Evolutionary conservation across 2,888 invertebrate species (phyloP), one percentile per base, ranked within the genome.

Genomic region (Epistrophe grossulariae): DNA sequence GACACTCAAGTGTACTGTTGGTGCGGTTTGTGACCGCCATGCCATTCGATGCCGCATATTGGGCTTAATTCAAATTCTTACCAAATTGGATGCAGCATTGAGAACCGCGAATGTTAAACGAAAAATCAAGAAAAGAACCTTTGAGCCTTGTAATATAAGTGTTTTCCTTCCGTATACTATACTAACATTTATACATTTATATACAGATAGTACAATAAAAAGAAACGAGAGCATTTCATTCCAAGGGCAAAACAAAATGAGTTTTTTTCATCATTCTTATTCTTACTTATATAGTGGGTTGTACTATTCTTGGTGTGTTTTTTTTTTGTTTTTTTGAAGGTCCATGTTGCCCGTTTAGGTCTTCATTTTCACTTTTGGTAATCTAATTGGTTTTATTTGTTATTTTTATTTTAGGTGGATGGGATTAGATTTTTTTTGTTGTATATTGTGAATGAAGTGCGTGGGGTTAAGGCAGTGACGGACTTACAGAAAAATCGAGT

Each of bases 1-100:
- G 59, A n/a, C 66, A 68, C 84, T 85, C 55, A 78, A 81, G 84
- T 78, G 84, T 84, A 84, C 84, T 84, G 40, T 19, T 77, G 84
- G 68, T 81, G 73, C 48, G 73, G 78, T 70, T 78, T 85, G 73
- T 81, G 84, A 81, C 77, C 84, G 81, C 78, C 64, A 62, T 48
- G 81, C 78, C n/a, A 1, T 48, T 66, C 8, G 24, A 80, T 78
- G 81, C 81, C 81, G 55, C 74, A 87, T 78, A 59, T 70, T 73
- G 11, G 68, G 55, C 68, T 68, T 78, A 74, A 74, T 74, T 78
- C 73, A 70, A 78, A 64, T 70, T 78, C 50, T 31, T 11, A 11
- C 40, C 48, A 59, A 84, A 81, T 81, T 81, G 81, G 81, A 60
- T 85, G 85, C 85, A 81, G 50, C 48, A 71, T 17, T 45, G 52